phyloP scores from a whole-genome alignment of 2,113 vertebrate genomes.

The Saguinus imperator region DNA sequence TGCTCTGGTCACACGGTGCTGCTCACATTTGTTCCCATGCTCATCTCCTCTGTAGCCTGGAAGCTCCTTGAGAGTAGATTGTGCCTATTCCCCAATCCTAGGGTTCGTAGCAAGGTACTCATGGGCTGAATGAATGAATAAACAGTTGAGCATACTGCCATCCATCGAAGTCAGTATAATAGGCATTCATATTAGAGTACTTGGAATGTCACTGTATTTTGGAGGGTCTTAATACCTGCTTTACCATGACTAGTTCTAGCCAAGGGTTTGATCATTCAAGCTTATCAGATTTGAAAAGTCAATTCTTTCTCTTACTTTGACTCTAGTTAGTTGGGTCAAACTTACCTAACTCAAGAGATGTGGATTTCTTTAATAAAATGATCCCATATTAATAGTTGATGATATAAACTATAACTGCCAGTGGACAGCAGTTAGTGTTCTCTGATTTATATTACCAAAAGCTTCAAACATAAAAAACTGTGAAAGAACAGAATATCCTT shows the following conservation, averaged over 20 bases:
- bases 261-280: background rate
- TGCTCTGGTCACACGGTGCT: background rate
- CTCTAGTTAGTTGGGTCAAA: background rate
- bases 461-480: background rate
- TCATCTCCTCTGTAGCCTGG: background rate
- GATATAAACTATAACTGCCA: background rate
- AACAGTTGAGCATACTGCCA: background rate
- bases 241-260: background rate
- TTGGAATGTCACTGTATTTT: background rate
- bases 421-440: background rate
- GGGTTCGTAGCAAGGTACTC: background rate
- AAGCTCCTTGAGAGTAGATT: background rate
- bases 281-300: background rate
- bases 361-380: background rate
- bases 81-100: background rate
- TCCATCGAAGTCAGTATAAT: background rate
- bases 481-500: background rate
- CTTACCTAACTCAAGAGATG: conserved; percentile 18
- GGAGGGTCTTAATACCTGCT: background rate
- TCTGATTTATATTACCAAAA: conserved; percentile 10
- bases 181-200: background rate
- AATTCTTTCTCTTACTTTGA: background rate
- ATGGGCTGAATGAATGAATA: background rate
- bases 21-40: background rate
- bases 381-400: background rate